Evolutionary conservation across 1,140 invertebrate species (phyloP), one percentile per base, ranked within the genome.

Genomic region (Leptopilina clavipes): DNA sequence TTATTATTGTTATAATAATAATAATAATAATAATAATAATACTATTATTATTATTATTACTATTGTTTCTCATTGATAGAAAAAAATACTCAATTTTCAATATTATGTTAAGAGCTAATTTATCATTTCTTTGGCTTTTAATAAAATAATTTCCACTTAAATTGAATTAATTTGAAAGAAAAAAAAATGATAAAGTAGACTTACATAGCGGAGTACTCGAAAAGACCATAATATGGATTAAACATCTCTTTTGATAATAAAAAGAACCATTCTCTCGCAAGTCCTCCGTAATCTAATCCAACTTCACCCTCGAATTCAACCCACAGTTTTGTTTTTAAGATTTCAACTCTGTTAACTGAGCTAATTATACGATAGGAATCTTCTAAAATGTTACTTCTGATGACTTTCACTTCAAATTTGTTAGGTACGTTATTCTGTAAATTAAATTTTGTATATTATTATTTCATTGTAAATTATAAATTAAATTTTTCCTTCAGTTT

Each of bases 191-290:
- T 12, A 40, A n/a, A 43, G 31, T 18, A 5, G 70, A 82, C 85
- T 77, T 73, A 86, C 86, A 97, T 98, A 22, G 98, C 98, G 11
- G 97, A 98, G 92, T 99, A 99, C 91, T 99, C 98, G 92, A 99
- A 99, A 17, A 99, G 92, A 0, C 98, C 98, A 90, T 99, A 99
- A 87, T 99, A 99, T 1, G 98, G 98, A 92, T 99, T 99, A 89
- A 99, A 99, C 97, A 99, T 99, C 93, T 99, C 98, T 91, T 98
- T 98, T 0, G 98, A 99, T 31, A 99, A 91, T 37, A 99, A 92
- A 92, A 98, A 99, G 92, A 99, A 99, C 97, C 98, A 99, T 92
- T 99, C 98, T 79, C 97, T 92, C 17, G 97, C 97, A 65, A 99
- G 93, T 73, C 98, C 98, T 77, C 98, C 98, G 90, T 99, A 99